Percentiles rank a stretch among this genome's conserved stretches.
These are phyloP conservation scores for Cygnus atratus DNA, from an alignment of 2,113 vertebrate species.

Conservation along the genomic window DNA sequence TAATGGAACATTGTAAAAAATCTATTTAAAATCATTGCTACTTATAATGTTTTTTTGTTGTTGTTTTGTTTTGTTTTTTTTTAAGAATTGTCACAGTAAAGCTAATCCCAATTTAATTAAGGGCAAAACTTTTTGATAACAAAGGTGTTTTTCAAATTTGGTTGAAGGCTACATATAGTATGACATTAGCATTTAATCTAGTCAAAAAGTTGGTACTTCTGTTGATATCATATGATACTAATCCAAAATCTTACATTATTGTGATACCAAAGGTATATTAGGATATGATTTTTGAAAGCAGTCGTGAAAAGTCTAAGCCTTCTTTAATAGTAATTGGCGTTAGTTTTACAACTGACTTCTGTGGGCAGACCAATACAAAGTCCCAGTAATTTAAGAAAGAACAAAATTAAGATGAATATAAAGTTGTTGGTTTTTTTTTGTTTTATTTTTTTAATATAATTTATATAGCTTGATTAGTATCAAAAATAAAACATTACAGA, in stretches of 20 bases:
- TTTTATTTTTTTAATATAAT: no score
- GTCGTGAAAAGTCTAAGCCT: background rate
- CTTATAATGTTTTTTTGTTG: background rate
- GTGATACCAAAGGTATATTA: background rate
- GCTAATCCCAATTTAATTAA: background rate
- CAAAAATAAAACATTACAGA: background rate
- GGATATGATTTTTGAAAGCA: background rate
- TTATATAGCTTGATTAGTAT: background rate
- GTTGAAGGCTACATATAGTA: fast-evolving
- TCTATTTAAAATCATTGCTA: background rate
- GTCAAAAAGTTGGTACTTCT: background rate
- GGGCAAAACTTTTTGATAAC: background rate
- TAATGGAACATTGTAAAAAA: background rate
- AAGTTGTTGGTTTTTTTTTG: background rate
- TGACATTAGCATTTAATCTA: background rate
- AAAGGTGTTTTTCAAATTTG: background rate
- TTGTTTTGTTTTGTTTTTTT: background rate
- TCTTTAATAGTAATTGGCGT: background rate
- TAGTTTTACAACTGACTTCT: background rate
- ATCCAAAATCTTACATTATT: background rate
- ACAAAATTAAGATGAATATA: background rate
- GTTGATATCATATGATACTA: background rate
- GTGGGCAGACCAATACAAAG: background rate
- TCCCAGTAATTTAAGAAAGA: background rate
- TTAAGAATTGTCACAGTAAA: background rate